Base-by-base conservation (phyloP, 2,888 invertebrate species). In the Habrosyne pyritoides region DNA sequence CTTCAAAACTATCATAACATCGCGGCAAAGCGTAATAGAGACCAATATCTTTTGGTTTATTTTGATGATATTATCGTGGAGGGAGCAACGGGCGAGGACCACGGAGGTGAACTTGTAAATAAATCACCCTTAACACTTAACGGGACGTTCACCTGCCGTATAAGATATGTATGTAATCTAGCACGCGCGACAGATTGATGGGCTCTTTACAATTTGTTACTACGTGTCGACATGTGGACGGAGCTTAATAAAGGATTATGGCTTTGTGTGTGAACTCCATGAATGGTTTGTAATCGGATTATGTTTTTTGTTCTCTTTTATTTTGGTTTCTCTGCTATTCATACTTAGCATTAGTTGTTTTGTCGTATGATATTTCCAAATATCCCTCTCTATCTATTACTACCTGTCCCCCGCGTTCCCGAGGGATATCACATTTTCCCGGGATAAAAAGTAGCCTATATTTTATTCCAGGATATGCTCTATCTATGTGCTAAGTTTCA, bases 121-220 rank as follows among this genome's bases (percentile, higher is more conserved):
- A 88, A 86, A 88, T 87, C 84, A 82, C 75, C 71, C 69, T 65
- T 71, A 68, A 64, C 76, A 75, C 78, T 82, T 75, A 73, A 76
- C 70, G 71, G 81, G 77, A 75, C 82, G 67, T 86, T 87, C 84
- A 85, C 85, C 86, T 83, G 80, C 73, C 73, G 66, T 74, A 67
- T 67, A 77, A 70, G 73, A 74, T 71, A 64, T 64, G 60, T 61
- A 67, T 71, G 70, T 68, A 70, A 69, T 64, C 42, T 42, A 18
- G 63, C 61, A 64, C 64, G 63, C 55, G 66, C 69, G 61, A 73
- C 61, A 64, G 68, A 77, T 77, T 73, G 67, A 73, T 70, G 67
- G 63, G 61, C 58, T 66, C 60, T 66, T 66, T 64, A 52, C 42
- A 66, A 68, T 57, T 71, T 69, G 65, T 67, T 65, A 64, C 57